Evolutionary conservation across 2,113 vertebrate genomes (phyloP), one percentile per base, ranked within the genome.

Genomic region (Ceyx melanurus): DNA sequence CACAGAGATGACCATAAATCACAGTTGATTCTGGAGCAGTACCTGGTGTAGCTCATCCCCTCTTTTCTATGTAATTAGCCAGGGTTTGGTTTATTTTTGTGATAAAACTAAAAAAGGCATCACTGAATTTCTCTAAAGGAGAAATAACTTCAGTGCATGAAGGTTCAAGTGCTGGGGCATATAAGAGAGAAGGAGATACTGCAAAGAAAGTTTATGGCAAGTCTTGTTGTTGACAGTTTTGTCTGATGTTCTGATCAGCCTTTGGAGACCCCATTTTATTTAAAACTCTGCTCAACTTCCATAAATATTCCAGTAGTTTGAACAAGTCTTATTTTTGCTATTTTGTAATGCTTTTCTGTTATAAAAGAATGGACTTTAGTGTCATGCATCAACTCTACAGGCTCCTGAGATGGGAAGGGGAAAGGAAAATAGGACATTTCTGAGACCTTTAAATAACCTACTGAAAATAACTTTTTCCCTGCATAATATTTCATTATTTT

Each of bases 371-470:
- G 3, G 17, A 13, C 11, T 75, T 23, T 42, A 11, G 13, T 78
- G 65, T n/a, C 61, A 21, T 73, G 17, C 46, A 75, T 81, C 61
- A 84, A 19, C 75, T 81, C 65, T 18, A 61, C 33, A 50, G 74
- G 10, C n/a, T 70, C 78, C 76, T 78, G 57, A 74, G n/a, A 43
- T n/a, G 23, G 48, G 16, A 85, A 85, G 4, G 18, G 10, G 14
- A 60, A 80, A 74, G 25, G n/a, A 58, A 92, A 93, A 75, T n/a
- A 45, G 33, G 53, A 20, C 4, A 0, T 65, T 87, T 86, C 29
- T 43, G 50, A 85, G 64, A 82, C 67, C 58, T 92, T 86, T 70
- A 84, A 95, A 86, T 93, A 91, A 78, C 66, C 15, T 61, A 17
- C 43, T 81, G 57, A n/a, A 65, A 95, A 88, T 65, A 77, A 57